A percentile compares a stretch with the other conserved stretches of the same genome.
Conservation (phyloP, 2,888 invertebrate species). For the Drosophila mettleri region DNA sequence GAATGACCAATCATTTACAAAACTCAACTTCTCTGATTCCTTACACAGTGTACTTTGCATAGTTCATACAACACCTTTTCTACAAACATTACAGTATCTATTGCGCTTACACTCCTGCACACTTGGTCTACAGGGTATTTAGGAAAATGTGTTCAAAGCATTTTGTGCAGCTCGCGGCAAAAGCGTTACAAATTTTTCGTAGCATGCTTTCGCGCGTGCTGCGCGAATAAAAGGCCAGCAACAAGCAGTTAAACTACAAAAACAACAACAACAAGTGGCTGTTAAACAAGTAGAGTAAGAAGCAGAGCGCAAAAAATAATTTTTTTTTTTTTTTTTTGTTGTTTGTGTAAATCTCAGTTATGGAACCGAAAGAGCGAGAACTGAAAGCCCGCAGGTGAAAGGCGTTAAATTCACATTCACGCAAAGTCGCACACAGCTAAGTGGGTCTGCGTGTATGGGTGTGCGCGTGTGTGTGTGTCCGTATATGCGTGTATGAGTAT, state of each 20-base stretch:
- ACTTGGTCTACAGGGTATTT: neutral
- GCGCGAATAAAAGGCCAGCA: slow-evolving; percentile 26
- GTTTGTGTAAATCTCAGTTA: slow-evolving; percentile 41
- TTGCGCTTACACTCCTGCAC: neutral
- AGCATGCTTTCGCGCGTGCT: slow-evolving; percentile 49
- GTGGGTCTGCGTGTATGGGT: neutral
- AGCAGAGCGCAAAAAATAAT: slow-evolving; percentile 13
- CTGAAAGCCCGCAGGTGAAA: slow-evolving; percentile 58
- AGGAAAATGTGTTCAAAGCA: slow-evolving; percentile 6
- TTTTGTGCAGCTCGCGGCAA: slow-evolving; percentile 17
- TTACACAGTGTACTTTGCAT: too few relatives aligned
- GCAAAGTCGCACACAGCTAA: slow-evolving; percentile 38
- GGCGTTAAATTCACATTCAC: slow-evolving; percentile 61
- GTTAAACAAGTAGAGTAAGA: slow-evolving; percentile 4
- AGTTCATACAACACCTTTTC: neutral
- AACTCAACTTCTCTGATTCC: neutral
- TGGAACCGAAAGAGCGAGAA: slow-evolving; percentile 28
- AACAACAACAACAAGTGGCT: slow-evolving; percentile 36
- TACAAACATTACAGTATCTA: neutral
- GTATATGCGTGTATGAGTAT: slow-evolving; percentile 8
- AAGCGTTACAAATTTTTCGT: slow-evolving; percentile 30
- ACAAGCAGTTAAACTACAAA: slow-evolving; percentile 25
- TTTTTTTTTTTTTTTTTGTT: slow-evolving; percentile 9
- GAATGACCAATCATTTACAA: neutral
- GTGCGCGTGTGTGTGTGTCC: slow-evolving; percentile 7